Percentiles rank a stretch among this genome's conserved stretches.
These are phyloP conservation scores for Nymphalis c-album DNA, from an alignment of 2,888 invertebrate species.

Conservation along the genomic window DNA sequence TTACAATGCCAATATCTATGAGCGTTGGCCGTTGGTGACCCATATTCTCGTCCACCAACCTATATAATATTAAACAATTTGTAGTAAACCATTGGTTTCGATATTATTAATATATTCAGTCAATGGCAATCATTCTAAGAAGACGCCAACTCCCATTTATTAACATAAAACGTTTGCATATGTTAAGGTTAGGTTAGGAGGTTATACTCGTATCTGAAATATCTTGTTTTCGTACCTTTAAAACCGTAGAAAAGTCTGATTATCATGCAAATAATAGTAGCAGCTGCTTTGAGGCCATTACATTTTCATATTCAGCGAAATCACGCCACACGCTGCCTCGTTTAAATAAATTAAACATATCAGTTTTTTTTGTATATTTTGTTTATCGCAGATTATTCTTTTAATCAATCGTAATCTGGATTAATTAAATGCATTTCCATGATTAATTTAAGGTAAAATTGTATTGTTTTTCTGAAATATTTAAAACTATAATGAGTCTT, in stretches of 20 bases:
- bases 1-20: no score
- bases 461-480: no score
- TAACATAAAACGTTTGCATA: constrained; percentile 5
- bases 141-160: neutral
- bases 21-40: no score
- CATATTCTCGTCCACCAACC: no score
- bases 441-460: neutral
- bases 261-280: constrained; percentile 27
- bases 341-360: constrained; percentile 23
- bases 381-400: neutral
- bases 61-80: no score
- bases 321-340: constrained; percentile 9
- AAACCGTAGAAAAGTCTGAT: constrained; percentile 18
- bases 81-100: no score
- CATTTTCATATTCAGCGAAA: constrained; percentile 22
- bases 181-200: neutral
- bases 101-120: no score
- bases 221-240: constrained; percentile 11
- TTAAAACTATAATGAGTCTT: no score
- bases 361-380: neutral
- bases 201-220: constrained; percentile 4
- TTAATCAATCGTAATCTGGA: neutral
- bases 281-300: constrained; percentile 24
- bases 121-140: no score
- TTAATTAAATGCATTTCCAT: neutral